Evolutionary conservation across 2,113 vertebrate genomes (phyloP), one percentile per base, ranked within the genome.

Genomic region (Tretioscincus oriximinensis): DNA sequence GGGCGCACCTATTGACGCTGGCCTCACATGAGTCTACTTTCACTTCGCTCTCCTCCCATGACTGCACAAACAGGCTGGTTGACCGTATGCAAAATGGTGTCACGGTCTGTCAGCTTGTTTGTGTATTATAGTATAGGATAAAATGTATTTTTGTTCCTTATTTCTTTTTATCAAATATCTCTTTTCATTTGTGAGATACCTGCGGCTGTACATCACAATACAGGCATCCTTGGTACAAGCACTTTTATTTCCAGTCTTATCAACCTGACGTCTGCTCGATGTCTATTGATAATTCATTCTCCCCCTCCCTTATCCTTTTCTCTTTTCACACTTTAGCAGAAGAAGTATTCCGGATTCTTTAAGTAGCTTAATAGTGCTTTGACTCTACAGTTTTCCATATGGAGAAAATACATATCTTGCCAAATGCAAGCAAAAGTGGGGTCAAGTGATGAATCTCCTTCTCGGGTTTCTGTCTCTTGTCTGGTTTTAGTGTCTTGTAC

Each of bases 361-460:
- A 86, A 87, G 85, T 77, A 80, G 81, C 73, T 86, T 85, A 77
- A 83, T 79, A 88, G 83, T 88, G 85, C 85, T 90, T 76, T 70
- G 54, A 45, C 18, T 60, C 82, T 78, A 84, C 80, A 86, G 86
- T 91, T 88, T 88, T 85, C 84, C 83, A 66, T 71, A 81, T 77
- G 65, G 78, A 80, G n/a, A 81, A 81, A 88, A 83, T 85, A 73
- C 71, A 61, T 74, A 63, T 74, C 76, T 86, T 67, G 72, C 82
- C 85, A 90, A 87, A 86, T 73, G 60, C 76, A 31, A 90, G 85
- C 78, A 86, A 88, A 71, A 72, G 81, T 81, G 78, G 84, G 80
- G 81, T 91, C 90, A 88, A 90, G 87, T 83, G 90, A 45, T 73
- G 82, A 83, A 69, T 87, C 84, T 76, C 84, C 84, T 24, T 87